Conservation (phyloP, 2,888 invertebrate genomes). For the Silvanus unidentatus region DNA sequence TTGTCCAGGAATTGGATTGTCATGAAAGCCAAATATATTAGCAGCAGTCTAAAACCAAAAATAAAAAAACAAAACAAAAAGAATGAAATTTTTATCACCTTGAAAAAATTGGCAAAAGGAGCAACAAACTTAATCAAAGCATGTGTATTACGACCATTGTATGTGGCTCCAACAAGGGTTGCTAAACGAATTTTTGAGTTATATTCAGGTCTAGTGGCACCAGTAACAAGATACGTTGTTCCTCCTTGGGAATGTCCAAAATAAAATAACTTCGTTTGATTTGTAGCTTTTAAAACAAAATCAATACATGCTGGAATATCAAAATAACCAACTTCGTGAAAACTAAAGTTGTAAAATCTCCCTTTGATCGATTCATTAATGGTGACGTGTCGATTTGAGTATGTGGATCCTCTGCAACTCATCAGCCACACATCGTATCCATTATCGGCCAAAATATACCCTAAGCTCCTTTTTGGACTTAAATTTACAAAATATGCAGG, state of each 20-base stretch:
- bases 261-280: slow-evolving; percentile 58
- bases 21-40: no score
- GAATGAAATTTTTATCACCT: no score
- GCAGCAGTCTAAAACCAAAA: no score
- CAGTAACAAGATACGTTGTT: slow-evolving; percentile 60
- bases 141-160: slow-evolving; percentile 26
- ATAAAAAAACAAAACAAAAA: no score
- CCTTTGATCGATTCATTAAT: slow-evolving; percentile 39
- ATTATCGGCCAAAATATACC: slow-evolving; percentile 54
- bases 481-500: slow-evolving; percentile 70
- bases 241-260: slow-evolving; percentile 76
- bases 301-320: slow-evolving; percentile 79
- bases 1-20: no score
- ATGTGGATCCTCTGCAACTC: slow-evolving; percentile 70
- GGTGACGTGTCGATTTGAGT: slow-evolving; percentile 53
- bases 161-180: slow-evolving; percentile 59
- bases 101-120: background rate
- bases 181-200: slow-evolving; percentile 57
- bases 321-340: slow-evolving; percentile 70
- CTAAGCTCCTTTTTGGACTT: slow-evolving; percentile 54
- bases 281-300: slow-evolving; percentile 54
- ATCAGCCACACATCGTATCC: slow-evolving; percentile 78
- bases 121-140: slow-evolving; percentile 3
- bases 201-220: slow-evolving; percentile 56
- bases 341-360: slow-evolving; percentile 60